These are phyloP conservation scores for Neotragus pygmaeus DNA, from an alignment of 2,113 vertebrate species.

Conservation along the genomic window DNA sequence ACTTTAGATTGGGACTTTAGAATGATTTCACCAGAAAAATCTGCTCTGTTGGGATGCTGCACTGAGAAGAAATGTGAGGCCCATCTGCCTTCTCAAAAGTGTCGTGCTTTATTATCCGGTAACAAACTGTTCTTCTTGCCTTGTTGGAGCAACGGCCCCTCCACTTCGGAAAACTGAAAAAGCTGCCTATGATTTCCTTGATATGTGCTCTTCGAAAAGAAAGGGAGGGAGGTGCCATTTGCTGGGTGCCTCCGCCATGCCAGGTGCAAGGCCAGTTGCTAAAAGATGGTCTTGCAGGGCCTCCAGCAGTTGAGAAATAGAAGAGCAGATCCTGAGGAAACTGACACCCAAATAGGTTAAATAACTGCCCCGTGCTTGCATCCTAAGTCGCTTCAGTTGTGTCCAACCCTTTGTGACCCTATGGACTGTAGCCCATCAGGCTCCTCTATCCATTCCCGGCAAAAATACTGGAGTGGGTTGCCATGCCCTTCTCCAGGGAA, in stretches of 20 bases:
- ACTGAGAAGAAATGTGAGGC: neutral
- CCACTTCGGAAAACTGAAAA: neutral
- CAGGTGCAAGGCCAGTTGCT: rapidly evolving
- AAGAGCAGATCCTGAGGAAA: neutral
- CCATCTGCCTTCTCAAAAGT: neutral
- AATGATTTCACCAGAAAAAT: neutral
- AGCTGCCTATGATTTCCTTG: neutral
- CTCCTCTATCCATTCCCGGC: neutral
- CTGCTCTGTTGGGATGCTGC: neutral
- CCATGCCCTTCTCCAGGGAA: neutral
- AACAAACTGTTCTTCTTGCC: neutral
- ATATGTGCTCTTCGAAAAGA: rapidly evolving
- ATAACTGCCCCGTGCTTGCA: neutral
- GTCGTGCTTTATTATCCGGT: neutral
- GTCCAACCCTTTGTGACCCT: neutral
- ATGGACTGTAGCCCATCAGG: neutral
- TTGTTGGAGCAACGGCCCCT: neutral
- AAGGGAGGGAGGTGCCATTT: neutral
- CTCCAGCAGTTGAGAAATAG: neutral
- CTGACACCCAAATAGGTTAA: neutral
- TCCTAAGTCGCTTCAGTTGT: neutral
- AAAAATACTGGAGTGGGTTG: neutral
- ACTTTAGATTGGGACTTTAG: neutral
- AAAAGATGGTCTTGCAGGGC: rapidly evolving
- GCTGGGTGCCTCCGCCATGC: rapidly evolving